Evolutionary conservation across 2,888 invertebrate genomes (phyloP), one percentile per base, ranked within the genome.

Genomic region (Anorthoa munda): DNA sequence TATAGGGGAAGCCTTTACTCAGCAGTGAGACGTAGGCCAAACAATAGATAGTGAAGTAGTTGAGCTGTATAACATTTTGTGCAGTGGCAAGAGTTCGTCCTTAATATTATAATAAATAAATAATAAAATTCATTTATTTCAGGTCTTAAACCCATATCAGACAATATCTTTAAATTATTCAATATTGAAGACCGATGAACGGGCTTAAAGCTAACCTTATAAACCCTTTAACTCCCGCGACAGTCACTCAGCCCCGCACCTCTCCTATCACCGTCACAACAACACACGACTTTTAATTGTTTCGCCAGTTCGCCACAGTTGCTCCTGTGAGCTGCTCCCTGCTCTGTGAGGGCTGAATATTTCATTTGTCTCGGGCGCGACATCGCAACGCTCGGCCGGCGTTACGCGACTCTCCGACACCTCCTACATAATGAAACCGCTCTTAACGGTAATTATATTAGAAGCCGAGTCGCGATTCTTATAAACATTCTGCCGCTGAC

Each of bases 211-310:
- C 13, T 12, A 13, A 13, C 21, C 21, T 50, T 18, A 1, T 23
- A 21, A 23, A 23, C 53, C 21, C 53, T 23, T 12, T 0, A 5
- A 55, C 23, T 2, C 53, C 21, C 21, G 39, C 39, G 39, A 39
- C 39, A 7, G 39, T 39, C 39, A 39, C 13, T 4, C 21, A 17
- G 15, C 7, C 23, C 3, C 15, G 4, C 55, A n/a, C 51, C 7
- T 3, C 51, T 13, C n/a, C n/a, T 11, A 2, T 2, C 9, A 7
- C 51, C 3, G 55, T 26, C 23, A 26, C 55, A 23, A 26, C 23
- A 55, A 55, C 55, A 55, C 23, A 55, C 23, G 23, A 55, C 17
- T 55, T 55, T 21, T 55, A 55, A 55, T 55, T 55, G 55, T 55
- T 23, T 55, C 23, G 4, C 48, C 48, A 50, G 26, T 23, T 55